phyloP scores from a whole-genome alignment of 2,113 vertebrate genomes.

The Chloebia gouldiae region DNA sequence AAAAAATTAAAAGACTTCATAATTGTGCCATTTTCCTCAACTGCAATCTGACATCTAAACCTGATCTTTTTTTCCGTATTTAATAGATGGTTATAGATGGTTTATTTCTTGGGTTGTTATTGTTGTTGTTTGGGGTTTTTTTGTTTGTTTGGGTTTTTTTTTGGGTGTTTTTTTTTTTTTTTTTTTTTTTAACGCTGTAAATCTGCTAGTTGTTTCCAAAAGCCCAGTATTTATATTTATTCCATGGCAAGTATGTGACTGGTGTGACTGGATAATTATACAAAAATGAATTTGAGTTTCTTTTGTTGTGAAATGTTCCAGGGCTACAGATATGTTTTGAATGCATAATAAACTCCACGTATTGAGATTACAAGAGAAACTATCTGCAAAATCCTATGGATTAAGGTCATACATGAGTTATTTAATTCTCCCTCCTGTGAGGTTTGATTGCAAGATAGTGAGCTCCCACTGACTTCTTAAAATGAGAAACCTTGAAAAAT shows the following conservation, averaged over 20 bases:
- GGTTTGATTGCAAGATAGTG: slow-evolving; percentile 5
- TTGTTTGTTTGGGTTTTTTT: neutral
- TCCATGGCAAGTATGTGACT: slow-evolving; percentile 12
- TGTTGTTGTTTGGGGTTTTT: too few relatives aligned
- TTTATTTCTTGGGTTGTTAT: neutral
- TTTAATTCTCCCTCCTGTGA: slow-evolving; percentile 33
- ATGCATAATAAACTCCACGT: neutral
- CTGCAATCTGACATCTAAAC: neutral
- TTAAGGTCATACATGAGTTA: slow-evolving; percentile 45
- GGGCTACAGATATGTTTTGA: neutral
- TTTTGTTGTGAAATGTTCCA: slow-evolving; percentile 27
- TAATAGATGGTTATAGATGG: neutral
- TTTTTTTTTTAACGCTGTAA: neutral
- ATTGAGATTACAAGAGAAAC: slow-evolving; percentile 31
- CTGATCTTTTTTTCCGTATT: neutral
- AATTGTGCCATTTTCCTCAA: neutral
- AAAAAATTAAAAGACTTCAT: neutral
- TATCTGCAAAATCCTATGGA: slow-evolving; percentile 1
- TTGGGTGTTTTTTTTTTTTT: too few relatives aligned
- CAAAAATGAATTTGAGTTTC: neutral
- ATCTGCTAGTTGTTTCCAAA: neutral
- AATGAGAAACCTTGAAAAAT: slow-evolving; percentile 37
- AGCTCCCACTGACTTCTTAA: slow-evolving; percentile 24
- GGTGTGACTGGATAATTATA: neutral
- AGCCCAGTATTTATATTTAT: slow-evolving; percentile 36